phyloP scores from a whole-genome alignment of 2,888 invertebrate species.

The Willowsia nigromaculata region DNA sequence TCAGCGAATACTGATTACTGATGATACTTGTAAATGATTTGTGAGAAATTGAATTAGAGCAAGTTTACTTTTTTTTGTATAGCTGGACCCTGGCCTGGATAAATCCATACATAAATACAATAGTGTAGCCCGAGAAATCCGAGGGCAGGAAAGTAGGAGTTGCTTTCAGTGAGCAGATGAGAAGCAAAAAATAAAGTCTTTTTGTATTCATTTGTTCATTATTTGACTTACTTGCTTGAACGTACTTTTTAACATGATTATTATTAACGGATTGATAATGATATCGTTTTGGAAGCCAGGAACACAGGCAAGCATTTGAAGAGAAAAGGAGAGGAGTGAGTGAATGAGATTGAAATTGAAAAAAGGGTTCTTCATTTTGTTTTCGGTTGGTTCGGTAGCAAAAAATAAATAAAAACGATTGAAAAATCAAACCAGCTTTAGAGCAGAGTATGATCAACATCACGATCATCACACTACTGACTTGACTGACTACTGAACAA shows the following conservation, averaged over 20 bases:
- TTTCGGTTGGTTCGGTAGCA: not conserved
- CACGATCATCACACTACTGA: not conserved
- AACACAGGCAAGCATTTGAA: not conserved
- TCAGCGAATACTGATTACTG: too few relatives aligned
- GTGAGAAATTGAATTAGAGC: slow-evolving; percentile 12
- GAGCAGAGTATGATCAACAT: not conserved
- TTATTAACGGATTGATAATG: slow-evolving; percentile 44
- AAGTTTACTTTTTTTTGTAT: not conserved
- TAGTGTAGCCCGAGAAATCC: not conserved
- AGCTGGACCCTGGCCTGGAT: not conserved
- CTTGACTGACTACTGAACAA: slow-evolving; percentile 7
- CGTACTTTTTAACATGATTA: slow-evolving; percentile 17
- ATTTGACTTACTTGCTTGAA: not conserved
- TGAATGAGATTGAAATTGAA: slow-evolving; percentile 3
- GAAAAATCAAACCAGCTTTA: not conserved
- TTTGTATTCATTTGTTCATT: slow-evolving; percentile 1
- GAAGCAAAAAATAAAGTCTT: not conserved
- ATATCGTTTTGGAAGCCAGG: not conserved
- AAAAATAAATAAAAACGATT: not conserved
- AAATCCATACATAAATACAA: not conserved
- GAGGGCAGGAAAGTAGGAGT: slow-evolving; percentile 25
- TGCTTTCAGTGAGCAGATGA: not conserved
- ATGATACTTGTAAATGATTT: not conserved
- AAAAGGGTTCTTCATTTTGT: slow-evolving; percentile 22
- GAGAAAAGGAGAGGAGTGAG: not conserved